phyloP scores from a whole-genome alignment of 2,888 invertebrate genomes.

The Leptinotarsa rubiginosa region DNA sequence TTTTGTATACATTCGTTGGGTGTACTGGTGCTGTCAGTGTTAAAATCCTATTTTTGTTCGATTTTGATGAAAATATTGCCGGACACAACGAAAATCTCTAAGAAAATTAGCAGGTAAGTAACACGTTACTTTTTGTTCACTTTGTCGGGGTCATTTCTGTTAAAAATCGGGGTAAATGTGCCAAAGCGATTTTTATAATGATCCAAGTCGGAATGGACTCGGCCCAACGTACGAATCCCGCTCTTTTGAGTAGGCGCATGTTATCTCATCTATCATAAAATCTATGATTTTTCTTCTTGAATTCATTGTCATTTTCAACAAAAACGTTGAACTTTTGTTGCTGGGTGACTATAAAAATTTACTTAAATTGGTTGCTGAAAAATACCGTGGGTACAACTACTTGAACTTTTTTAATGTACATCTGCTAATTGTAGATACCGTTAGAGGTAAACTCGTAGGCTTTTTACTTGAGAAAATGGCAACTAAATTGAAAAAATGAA shows the following conservation, averaged over 20 bases:
- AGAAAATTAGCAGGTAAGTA: slow-evolving; percentile 78
- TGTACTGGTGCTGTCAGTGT: slow-evolving; percentile 66
- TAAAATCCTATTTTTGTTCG: slow-evolving; percentile 69
- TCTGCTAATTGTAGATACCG: slow-evolving; percentile 3
- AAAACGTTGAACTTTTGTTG: too few relatives aligned
- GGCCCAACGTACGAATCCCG: slow-evolving; percentile 63
- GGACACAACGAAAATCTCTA: slow-evolving; percentile 76
- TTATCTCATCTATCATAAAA: slow-evolving; percentile 46
- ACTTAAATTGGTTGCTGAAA: slow-evolving; percentile 22
- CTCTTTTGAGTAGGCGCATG: slow-evolving; percentile 64
- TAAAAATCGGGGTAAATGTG: slow-evolving; percentile 57
- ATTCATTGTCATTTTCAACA: background rate
- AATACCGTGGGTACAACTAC: slow-evolving; percentile 47
- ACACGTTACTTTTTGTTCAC: slow-evolving; percentile 48
- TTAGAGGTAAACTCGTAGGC: background rate
- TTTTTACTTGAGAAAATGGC: slow-evolving; percentile 7
- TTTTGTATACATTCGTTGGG: slow-evolving; percentile 67
- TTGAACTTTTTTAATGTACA: slow-evolving; percentile 12
- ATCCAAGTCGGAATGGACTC: slow-evolving; percentile 61
- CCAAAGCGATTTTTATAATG: slow-evolving; percentile 48
- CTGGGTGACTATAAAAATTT: too few relatives aligned
- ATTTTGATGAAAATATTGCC: slow-evolving; percentile 77
- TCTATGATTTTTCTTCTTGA: slow-evolving; percentile 14
- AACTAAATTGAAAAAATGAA: background rate
- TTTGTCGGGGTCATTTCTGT: slow-evolving; percentile 61